These are phyloP conservation scores for Thripadectes ignobilis DNA, from an alignment of 2,797 vertebrate species.

Conservation along the genomic window DNA sequence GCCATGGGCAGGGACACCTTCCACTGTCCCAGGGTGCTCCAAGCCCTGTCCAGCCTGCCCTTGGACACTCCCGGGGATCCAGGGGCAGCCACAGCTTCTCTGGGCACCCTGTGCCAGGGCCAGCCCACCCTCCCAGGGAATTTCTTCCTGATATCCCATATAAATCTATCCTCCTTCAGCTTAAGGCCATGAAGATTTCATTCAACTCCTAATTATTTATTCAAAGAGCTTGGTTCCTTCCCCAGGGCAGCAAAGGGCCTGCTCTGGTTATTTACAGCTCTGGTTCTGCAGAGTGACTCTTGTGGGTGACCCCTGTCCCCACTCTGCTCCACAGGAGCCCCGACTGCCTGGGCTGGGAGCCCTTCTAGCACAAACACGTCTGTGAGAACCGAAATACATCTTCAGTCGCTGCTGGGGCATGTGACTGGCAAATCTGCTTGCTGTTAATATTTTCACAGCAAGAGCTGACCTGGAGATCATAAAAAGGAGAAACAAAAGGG, in stretches of 20 bases:
- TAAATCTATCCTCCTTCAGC: no score
- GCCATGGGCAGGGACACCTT: not conserved
- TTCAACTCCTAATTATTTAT: not conserved
- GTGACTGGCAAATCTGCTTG: not conserved
- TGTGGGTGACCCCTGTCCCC: rapidly evolving
- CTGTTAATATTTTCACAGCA: conserved; percentile 28
- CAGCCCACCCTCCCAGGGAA: not conserved
- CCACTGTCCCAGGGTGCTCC: not conserved
- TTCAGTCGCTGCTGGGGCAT: rapidly evolving
- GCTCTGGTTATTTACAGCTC: not conserved
- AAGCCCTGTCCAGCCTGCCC: not conserved
- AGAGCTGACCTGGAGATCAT: not conserved
- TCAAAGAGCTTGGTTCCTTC: not conserved
- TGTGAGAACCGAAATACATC: not conserved
- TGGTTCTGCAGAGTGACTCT: not conserved
- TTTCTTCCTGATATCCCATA: no score
- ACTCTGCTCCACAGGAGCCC: rapidly evolving
- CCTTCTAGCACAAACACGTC: not conserved
- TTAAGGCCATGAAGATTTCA: not conserved
- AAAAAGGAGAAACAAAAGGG: conserved; percentile 4
- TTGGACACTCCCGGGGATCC: not conserved
- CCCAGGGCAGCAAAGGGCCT: not conserved
- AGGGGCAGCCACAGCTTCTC: not conserved
- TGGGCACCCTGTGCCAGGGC: not conserved
- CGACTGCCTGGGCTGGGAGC: not conserved